phyloP scores from a whole-genome alignment of 2,113 vertebrate species.

The Microcebus lehilahytsara region DNA sequence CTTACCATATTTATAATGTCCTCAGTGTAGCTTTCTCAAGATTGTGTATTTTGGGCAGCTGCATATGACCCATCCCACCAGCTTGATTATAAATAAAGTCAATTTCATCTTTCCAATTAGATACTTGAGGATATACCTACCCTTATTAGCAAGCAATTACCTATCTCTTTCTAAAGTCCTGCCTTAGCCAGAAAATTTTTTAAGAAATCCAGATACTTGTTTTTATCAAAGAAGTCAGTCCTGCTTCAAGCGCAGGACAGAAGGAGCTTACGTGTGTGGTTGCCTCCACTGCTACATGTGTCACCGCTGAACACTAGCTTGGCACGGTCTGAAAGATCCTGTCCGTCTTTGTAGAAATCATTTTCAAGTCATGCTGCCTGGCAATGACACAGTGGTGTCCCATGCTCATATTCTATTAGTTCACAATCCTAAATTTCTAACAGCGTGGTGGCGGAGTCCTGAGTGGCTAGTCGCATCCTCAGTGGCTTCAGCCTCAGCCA shows the following conservation, averaged over 20 bases:
- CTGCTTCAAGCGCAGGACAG: not conserved
- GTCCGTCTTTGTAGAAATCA: not conserved
- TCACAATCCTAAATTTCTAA: not conserved
- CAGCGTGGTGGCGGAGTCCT: fast-evolving
- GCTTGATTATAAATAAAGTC: not conserved
- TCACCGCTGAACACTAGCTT: not conserved
- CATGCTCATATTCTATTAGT: not conserved
- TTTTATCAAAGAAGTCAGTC: not conserved
- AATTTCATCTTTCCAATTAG: not conserved
- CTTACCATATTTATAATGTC: not conserved
- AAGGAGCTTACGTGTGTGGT: fast-evolving
- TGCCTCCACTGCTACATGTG: fast-evolving
- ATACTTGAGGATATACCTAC: not conserved
- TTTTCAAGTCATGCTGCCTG: not conserved
- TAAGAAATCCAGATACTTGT: not conserved
- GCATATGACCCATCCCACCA: not conserved
- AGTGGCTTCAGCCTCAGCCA: not conserved
- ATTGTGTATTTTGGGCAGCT: not conserved
- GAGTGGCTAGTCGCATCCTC: not conserved
- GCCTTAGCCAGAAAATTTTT: not conserved
- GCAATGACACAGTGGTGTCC: not conserved
- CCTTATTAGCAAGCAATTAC: not conserved
- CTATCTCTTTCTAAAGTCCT: not conserved
- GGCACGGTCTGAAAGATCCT: fast-evolving
- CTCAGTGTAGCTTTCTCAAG: not conserved